Conservation (phyloP, 2,113 vertebrate species). For the Pyxicephalus adspersus region DNA sequence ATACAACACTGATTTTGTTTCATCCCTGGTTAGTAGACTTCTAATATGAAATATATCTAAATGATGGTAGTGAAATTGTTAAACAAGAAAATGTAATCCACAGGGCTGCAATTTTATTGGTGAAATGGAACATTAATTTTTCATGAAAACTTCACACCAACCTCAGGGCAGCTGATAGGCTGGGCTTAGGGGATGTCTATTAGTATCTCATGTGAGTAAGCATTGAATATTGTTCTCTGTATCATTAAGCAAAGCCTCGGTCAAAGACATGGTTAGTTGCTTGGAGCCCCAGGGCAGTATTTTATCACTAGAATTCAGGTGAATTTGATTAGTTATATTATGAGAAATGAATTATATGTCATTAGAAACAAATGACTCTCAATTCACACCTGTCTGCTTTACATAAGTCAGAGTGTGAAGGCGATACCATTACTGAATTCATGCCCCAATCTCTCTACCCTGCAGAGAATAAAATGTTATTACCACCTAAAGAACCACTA, state of each 20-base stretch:
- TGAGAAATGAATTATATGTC: constrained; percentile 20
- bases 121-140: background rate
- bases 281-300: constrained; percentile 26
- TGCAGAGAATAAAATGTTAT: too few relatives aligned
- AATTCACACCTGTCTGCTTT: background rate
- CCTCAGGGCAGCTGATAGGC: constrained; percentile 8
- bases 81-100: background rate
- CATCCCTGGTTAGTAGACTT: too few relatives aligned
- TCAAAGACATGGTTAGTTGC: background rate
- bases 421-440: too few relatives aligned
- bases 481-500: too few relatives aligned
- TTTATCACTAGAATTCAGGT: constrained; percentile 31
- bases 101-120: background rate
- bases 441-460: too few relatives aligned
- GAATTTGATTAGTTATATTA: constrained; percentile 31
- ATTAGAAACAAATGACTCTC: constrained; percentile 28
- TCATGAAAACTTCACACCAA: background rate
- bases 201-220: constrained; percentile 20
- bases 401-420: background rate
- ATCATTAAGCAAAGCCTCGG: constrained; percentile 20
- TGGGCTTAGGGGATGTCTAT: constrained; percentile 25
- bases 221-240: constrained; percentile 13
- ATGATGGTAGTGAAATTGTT: background rate
- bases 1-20: too few relatives aligned
- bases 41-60: background rate